Base-by-base conservation (phyloP, 1,140 invertebrate species). In the Philopotamus ludificatus region DNA sequence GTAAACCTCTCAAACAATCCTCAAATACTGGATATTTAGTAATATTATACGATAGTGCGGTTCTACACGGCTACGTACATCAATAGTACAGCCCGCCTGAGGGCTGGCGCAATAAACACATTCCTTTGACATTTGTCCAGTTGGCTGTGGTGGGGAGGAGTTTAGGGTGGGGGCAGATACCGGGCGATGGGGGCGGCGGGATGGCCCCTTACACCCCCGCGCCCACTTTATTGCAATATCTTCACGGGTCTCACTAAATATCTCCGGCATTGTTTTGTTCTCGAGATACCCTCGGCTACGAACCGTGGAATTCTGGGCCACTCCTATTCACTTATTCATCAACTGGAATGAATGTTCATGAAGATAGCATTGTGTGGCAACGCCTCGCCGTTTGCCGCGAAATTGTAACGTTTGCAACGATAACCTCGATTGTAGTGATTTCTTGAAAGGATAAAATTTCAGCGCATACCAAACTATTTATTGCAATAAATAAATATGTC, bases 101-200 rank as follows among this genome's bases (percentile, higher is more conserved):
- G 21, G 41, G 39, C 21, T 51, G 66, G 66, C 57, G 66, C 66
- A 68, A 68, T 68, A 68, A 68, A 68, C 66, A 68, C 66, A 68
- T 68, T 68, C 66, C 66, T 68, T 65, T 64, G 61, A 64, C 66
- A 65, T 68, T 68, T 65, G 66, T 68, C 66, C 66, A 42, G 16
- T 16, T 53, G 41, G 15, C 26, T 7, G 34, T 34, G 42, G 49
- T 45, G 16, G 51, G 51, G 55, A 3, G 55, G 55, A 28, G 57
- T 39, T 51, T 42, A 61, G 54, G 25, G 12, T 26, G 22, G 25
- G 25, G 25, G 28, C 12, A 34, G 1, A 53, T 25, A 34, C 10
- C 7, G 7, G 28, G 54, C 26, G 20, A 49, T 49, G 21, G 22
- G 47, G 47, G 47, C 15, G 20, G 53, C 41, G 53, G 41, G 53